Percentiles rank a stretch among this genome's conserved stretches.
phyloP scores from a whole-genome alignment of 1,140 invertebrate species.

The Archivesica marissinica region DNA sequence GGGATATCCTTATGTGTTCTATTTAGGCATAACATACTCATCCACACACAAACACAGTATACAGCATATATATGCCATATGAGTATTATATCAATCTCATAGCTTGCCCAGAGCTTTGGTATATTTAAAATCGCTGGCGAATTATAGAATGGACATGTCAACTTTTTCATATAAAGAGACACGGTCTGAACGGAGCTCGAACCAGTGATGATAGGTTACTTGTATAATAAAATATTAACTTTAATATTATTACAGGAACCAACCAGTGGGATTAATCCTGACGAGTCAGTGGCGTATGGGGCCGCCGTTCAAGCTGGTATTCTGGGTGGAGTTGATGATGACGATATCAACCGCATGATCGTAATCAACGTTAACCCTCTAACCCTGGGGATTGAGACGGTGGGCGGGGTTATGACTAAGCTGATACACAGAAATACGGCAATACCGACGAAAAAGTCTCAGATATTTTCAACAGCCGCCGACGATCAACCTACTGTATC shows the following conservation, averaged over 20 bases:
- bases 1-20: too few species aligned
- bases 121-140: too few species aligned
- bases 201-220: too few species aligned
- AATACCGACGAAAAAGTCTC: slow-evolving; percentile 99
- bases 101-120: too few species aligned
- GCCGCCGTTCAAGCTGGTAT: slow-evolving; percentile 98
- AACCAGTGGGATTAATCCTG: slow-evolving; percentile 98
- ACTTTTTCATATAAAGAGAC: too few species aligned
- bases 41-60: too few species aligned
- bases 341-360: slow-evolving; percentile 90
- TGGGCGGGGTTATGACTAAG: slow-evolving; percentile 99
- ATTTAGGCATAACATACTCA: too few species aligned
- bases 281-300: slow-evolving; percentile 92
- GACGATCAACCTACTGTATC: slow-evolving; percentile 99
- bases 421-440: slow-evolving; percentile 98
- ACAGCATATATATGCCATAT: too few species aligned
- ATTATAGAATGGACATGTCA: too few species aligned
- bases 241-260: slow-evolving; percentile 89
- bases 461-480: slow-evolving; percentile 99
- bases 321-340: slow-evolving; percentile 89
- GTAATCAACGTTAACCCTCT: slow-evolving; percentile 98
- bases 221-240: too few species aligned
- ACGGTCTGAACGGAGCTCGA: too few species aligned
- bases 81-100: too few species aligned
- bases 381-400: slow-evolving; percentile 99